phyloP scores from a whole-genome alignment of 1,140 invertebrate species.

The Trichonephila inaurata region DNA sequence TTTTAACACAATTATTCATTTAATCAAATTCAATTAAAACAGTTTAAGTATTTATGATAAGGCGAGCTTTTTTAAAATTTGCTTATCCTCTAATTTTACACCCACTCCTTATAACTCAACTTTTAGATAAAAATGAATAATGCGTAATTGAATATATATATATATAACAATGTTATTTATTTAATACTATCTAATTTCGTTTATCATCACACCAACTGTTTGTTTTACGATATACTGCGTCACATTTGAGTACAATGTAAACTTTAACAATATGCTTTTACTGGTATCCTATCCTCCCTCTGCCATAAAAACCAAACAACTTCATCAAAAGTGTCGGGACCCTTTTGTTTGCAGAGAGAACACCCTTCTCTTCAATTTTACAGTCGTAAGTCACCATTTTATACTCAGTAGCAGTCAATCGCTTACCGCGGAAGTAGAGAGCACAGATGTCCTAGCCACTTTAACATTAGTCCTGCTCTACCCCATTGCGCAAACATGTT shows the following conservation, averaged over 20 bases:
- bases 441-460: constrained; percentile 69
- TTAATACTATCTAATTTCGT: background rate
- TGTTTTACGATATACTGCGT: background rate
- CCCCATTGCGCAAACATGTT: constrained; percentile 66
- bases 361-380: constrained; percentile 64
- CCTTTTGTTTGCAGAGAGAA: constrained; percentile 51
- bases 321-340: constrained; percentile 40
- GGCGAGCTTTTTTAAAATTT: too few relatives aligned
- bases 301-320: constrained; percentile 59
- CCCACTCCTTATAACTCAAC: background rate
- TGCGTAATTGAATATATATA: background rate
- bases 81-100: too few relatives aligned
- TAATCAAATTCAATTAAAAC: too few relatives aligned
- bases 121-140: background rate
- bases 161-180: background rate
- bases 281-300: constrained; percentile 4
- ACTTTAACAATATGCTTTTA: constrained; percentile 26
- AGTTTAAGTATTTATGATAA: too few relatives aligned
- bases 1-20: too few relatives aligned
- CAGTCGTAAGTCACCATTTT: constrained; percentile 65
- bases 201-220: background rate
- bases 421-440: constrained; percentile 41
- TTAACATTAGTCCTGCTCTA: constrained; percentile 40
- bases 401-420: constrained; percentile 71
- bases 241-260: background rate